Evolutionary conservation across 1,140 invertebrate species (phyloP), one percentile per base, ranked within the genome.

Genomic region (Pseudomyrmex dendroicus): DNA sequence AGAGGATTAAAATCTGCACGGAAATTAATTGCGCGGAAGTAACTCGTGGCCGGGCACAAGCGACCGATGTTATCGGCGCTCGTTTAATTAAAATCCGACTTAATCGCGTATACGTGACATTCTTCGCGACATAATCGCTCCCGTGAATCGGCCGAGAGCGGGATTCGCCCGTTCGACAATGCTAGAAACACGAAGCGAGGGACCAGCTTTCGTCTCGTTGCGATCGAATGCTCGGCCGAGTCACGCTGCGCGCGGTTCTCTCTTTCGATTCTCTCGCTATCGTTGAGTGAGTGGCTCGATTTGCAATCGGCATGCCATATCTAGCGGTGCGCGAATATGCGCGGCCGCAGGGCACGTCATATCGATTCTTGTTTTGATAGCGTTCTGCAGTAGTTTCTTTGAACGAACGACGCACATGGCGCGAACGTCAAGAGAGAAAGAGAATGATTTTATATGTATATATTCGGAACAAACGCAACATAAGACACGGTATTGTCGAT

Each of bases 321-420:
- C 25, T 50, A 3, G 17, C 13, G 73, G 46, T 67, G 54, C 57
- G 62, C 80, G 63, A 56, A 73, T 35, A 35, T 35, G 35, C 57
- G 44, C 70, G 80, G 70, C 86, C 76, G 70, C 83, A 35, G 62
- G 76, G 61, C 83, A 83, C 57, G 44, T 15, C 70, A 57, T 77
- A 85, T 88, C 78, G 87, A 88, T 85, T 88, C 87, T 88, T 85
- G 73, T 83, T 70, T 80, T 61, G 86, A 87, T 87, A 84, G 74
- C 61, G 74, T 76, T 82, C 17, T 56, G 76, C 77, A 61, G 86
- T 73, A 82, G 83, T 87, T 84, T 85, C 86, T 87, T 88, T 67
- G 73, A 72, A 35, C 83, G 52, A 70, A 86, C 85, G 57, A 57
- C 61, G 44, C 17, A 52, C 54, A 46, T 67, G 54, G 22, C 22